Evolutionary conservation across 1,140 invertebrate species (phyloP), one percentile per base, ranked within the genome.

Genomic region (Dryas iulia): DNA sequence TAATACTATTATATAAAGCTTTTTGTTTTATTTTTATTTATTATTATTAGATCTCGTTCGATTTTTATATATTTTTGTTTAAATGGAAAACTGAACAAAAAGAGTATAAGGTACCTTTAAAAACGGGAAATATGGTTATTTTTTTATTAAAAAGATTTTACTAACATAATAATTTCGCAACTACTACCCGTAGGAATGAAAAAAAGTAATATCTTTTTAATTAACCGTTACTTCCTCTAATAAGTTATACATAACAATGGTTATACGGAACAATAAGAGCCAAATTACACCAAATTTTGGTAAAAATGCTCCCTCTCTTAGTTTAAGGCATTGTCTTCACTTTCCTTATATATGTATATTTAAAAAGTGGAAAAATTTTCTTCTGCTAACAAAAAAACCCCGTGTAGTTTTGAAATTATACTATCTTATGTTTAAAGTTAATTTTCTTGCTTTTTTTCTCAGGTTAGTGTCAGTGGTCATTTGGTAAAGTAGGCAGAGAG

Each of bases 281-380:
- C 39, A 47, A 69, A 63, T 68, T 68, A 26, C 59, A 26, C 58
- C 24, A 64, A 64, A 47, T 61, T 61, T 61, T 18, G 59, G 59
- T 39, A 47, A 61, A 61, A 47, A 47, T 47, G n/a, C 10, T 10
- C 18, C 18, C 14, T 47, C 39, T 47, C 6, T 47, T 47, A 47
- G 39, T 21, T 47, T 8, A 47, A 7, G 39, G 39, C 14, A 66
- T 66, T 68, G 66, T 68, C 56, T 53, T 56, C 28, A 56, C 28
- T 68, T 68, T 60, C 58, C 21, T 35, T 54, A 30, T 28, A 54
- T 21, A 31, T 53, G 24, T 68, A 47, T 47, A 47, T 47, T 47
- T 47, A 47, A 47, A 47, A 47, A 8, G 39, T 1, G 1, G n/a
- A n/a, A n/a, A 7, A 4, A n/a, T n/a, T 14, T 39, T 39, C 33